Percentiles rank a stretch among this genome's conserved stretches.
Evolutionary conservation across 2,113 vertebrate species (phyloP).

Genomic region (Microtus pennsylvanicus): DNA sequence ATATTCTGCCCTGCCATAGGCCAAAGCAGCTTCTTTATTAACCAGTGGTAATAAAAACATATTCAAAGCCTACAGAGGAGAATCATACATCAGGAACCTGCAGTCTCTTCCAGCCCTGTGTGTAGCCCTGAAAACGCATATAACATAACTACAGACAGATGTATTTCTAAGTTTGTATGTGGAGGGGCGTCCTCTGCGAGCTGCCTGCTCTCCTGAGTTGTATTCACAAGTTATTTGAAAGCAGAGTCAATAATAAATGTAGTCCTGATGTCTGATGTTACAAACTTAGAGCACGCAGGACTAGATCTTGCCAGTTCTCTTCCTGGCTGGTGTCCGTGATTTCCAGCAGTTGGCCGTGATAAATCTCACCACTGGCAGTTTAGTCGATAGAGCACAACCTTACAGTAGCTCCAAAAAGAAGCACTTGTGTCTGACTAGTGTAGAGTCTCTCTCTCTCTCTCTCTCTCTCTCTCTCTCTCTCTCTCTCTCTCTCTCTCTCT

Average conservation of each 20-base stretch:
- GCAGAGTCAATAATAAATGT: not conserved
- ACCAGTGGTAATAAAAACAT: too few species aligned
- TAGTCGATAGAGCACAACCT: not conserved
- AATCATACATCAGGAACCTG: not conserved
- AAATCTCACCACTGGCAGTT: not conserved
- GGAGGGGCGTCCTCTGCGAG: not conserved
- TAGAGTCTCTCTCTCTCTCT: not conserved
- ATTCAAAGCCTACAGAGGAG: too few species aligned
- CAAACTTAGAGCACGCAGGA: not conserved
- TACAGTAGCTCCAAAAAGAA: not conserved
- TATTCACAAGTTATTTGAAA: not conserved
- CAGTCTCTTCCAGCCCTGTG: not conserved
- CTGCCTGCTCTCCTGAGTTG: not conserved
- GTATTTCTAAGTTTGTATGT: not conserved
- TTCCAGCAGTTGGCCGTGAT: not conserved
- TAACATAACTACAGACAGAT: too few species aligned
- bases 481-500: too few species aligned
- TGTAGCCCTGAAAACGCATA: not conserved
- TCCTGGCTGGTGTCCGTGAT: not conserved
- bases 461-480: too few species aligned
- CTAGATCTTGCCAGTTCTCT: not conserved
- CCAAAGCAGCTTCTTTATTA: too few species aligned
- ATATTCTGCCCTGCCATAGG: too few species aligned
- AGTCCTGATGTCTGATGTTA: not conserved
- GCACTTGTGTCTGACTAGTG: not conserved